Percentiles rank a stretch among this genome's conserved stretches.
Conservation (phyloP, 1,140 invertebrate species). For the Asobara japonica region DNA sequence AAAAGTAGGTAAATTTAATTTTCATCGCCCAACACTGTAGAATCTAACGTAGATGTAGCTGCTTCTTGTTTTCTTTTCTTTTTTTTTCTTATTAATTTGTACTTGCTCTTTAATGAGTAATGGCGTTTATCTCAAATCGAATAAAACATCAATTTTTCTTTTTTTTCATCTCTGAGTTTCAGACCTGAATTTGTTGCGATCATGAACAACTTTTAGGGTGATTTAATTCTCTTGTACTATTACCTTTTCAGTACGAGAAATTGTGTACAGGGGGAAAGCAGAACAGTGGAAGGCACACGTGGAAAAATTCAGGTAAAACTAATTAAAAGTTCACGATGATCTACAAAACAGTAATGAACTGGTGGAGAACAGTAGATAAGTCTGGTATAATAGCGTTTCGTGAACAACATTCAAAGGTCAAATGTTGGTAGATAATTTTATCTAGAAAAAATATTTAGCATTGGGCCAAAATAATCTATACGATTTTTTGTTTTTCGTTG, state of each 20-base stretch:
- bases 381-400: too few relatives aligned
- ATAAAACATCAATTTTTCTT: constrained; percentile 55
- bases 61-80: constrained; percentile 50
- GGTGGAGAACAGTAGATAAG: neutral
- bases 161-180: constrained; percentile 52
- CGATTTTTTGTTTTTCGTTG: neutral
- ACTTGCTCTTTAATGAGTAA: constrained; percentile 65
- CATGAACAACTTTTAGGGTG: constrained; percentile 54
- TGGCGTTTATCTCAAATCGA: constrained; percentile 53
- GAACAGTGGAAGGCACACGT: constrained; percentile 36
- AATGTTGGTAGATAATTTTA: too few relatives aligned
- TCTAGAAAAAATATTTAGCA: neutral
- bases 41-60: constrained; percentile 56
- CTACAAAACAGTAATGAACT: neutral
- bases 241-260: constrained; percentile 15
- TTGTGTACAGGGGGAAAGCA: constrained; percentile 24
- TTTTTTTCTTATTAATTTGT: constrained; percentile 62
- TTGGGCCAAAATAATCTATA: neutral
- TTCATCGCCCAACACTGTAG: constrained; percentile 39
- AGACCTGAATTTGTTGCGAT: constrained; percentile 61
- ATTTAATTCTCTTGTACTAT: constrained; percentile 50
- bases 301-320: constrained; percentile 4
- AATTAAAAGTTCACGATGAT: neutral
- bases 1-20: constrained; percentile 43
- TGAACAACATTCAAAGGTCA: too few relatives aligned